A percentile compares a stretch with the other conserved stretches of the same genome.
Conservation (phyloP, 2,888 invertebrate species). For the Scaptomyza parva region DNA sequence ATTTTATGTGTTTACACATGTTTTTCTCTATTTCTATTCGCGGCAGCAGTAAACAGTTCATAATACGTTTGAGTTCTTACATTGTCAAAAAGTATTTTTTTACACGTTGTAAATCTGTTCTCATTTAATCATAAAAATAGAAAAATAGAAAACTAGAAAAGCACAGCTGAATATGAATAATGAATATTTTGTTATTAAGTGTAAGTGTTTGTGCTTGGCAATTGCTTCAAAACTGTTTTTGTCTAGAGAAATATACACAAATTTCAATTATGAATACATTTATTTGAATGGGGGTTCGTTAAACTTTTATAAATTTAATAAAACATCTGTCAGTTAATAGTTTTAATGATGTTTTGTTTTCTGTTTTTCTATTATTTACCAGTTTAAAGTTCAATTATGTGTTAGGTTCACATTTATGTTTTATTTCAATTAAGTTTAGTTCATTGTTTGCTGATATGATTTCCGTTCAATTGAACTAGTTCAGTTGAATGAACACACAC, state of each 20-base stretch:
- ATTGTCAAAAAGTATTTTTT: neutral
- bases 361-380: neutral
- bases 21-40: neutral
- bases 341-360: neutral
- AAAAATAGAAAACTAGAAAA: too few species aligned
- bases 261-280: slow-evolving; percentile 3
- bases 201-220: neutral
- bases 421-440: too few species aligned
- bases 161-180: slow-evolving; percentile 33
- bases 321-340: slow-evolving; percentile 32
- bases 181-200: slow-evolving; percentile 10
- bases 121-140: slow-evolving; percentile 13
- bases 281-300: slow-evolving; percentile 21
- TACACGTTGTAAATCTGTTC: slow-evolving; percentile 14
- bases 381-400: neutral
- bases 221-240: slow-evolving; percentile 1
- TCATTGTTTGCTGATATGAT: too few species aligned
- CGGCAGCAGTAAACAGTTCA: slow-evolving; percentile 3
- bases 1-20: slow-evolving; percentile 15
- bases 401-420: neutral
- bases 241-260: neutral
- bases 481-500: slow-evolving; percentile 14
- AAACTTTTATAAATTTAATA: slow-evolving; percentile 3
- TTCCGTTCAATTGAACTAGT: slow-evolving; percentile 19
- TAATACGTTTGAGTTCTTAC: neutral